phyloP scores from a whole-genome alignment of 2,797 vertebrate genomes.

The Gallinago solitaria region DNA sequence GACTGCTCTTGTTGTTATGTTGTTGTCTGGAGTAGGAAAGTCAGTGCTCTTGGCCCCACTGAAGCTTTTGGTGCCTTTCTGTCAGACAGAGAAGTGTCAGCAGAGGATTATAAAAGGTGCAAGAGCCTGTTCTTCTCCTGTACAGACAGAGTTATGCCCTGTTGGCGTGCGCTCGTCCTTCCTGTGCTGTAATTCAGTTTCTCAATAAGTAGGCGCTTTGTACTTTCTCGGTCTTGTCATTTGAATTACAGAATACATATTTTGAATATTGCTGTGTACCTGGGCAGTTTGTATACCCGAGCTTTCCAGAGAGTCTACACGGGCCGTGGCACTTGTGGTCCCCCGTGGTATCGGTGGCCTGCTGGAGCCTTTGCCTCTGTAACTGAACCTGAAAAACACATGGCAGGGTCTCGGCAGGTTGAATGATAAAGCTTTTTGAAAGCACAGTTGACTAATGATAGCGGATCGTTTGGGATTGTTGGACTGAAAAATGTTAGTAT shows the following conservation, averaged over 20 bases:
- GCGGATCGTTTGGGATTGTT: background rate
- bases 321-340: accelerated
- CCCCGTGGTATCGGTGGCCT: background rate
- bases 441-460: background rate
- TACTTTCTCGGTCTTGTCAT: background rate
- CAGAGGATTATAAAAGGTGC: background rate
- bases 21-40: background rate
- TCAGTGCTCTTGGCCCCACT: background rate
- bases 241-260: background rate
- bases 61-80: background rate
- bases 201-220: background rate
- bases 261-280: background rate
- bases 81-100: background rate
- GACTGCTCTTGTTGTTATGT: background rate
- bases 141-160: accelerated
- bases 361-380: background rate
- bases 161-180: background rate
- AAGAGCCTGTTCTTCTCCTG: background rate
- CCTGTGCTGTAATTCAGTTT: background rate
- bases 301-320: too few species aligned
- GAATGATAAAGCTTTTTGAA: conserved; percentile 7
- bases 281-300: background rate
- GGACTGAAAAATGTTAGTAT: conserved; percentile 16
- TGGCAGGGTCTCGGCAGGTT: background rate
- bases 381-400: background rate